Evolutionary conservation across 2,888 invertebrate genomes (phyloP).

Genomic region (Polymixis flavicincta): DNA sequence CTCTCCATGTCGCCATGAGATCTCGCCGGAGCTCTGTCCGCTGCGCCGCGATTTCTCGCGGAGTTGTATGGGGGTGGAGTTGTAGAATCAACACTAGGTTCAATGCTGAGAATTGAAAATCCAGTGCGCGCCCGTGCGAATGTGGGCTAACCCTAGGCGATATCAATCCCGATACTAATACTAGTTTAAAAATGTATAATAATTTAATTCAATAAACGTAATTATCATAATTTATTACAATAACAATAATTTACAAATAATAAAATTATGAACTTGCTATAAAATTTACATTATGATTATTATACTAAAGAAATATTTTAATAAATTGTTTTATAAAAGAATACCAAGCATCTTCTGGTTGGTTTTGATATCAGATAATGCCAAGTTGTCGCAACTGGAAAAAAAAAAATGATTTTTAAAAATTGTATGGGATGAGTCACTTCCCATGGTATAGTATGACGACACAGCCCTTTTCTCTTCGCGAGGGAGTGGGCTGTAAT

Average conservation of each 20-base stretch:
- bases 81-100: not conserved
- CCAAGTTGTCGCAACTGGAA: conserved; percentile 91
- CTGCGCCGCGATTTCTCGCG: too few species aligned
- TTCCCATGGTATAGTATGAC: not conserved
- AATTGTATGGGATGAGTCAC: not conserved
- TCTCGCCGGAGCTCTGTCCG: too few species aligned
- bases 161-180: too few species aligned
- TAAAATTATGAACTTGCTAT: conserved; percentile 58
- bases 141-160: not conserved
- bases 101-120: not conserved
- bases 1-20: too few species aligned
- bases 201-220: conserved; percentile 51
- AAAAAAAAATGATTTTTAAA: conserved; percentile 73
- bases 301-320: conserved; percentile 32
- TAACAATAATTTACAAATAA: conserved; percentile 66
- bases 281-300: conserved; percentile 59
- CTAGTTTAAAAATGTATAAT: too few species aligned
- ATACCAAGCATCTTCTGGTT: conserved; percentile 49
- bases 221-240: conserved; percentile 64
- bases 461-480: too few species aligned
- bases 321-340: conserved; percentile 37
- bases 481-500: too few species aligned
- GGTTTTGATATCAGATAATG: conserved; percentile 80
- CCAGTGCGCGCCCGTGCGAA: not conserved
- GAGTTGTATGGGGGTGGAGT: not conserved